A percentile compares a stretch with the other conserved stretches of the same genome.
These are phyloP conservation scores for Stegana nigrithorax DNA, from an alignment of 2,888 invertebrate species.

Conservation along the genomic window DNA sequence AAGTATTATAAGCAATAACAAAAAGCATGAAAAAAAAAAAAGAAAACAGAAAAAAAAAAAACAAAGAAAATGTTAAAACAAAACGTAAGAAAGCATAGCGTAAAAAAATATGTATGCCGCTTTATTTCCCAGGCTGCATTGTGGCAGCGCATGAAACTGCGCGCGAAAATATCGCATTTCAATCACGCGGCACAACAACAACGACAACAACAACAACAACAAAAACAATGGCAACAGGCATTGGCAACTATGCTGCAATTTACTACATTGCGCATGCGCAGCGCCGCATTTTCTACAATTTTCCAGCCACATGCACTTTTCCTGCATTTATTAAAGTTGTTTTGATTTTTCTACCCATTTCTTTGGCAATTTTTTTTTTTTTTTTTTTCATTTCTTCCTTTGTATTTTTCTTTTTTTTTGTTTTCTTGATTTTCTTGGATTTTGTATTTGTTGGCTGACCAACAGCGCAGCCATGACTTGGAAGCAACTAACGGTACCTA, in stretches of 20 bases:
- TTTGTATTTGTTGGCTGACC: no score
- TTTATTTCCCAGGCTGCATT: slow-evolving; percentile 58
- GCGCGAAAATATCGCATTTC: slow-evolving; percentile 66
- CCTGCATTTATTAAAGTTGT: slow-evolving; percentile 53
- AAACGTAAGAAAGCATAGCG: no score
- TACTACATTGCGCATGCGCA: slow-evolving; percentile 15
- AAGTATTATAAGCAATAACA: no score
- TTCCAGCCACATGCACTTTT: slow-evolving; percentile 2
- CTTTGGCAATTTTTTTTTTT: no score
- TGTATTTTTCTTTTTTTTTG: no score
- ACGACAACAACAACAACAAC: slow-evolving; percentile 11
- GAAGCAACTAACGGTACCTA: slow-evolving; percentile 56
- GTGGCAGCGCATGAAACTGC: slow-evolving; percentile 40
- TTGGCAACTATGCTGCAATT: no score
- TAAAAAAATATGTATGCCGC: no score
- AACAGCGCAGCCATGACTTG: background rate
- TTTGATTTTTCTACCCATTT: no score
- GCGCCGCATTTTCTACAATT: slow-evolving; percentile 14
- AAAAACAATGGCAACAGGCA: slow-evolving; percentile 24
- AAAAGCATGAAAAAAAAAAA: background rate
- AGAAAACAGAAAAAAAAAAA: slow-evolving; percentile 18
- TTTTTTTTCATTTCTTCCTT: no score
- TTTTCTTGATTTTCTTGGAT: no score
- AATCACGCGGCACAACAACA: slow-evolving; percentile 55
- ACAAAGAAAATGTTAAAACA: no score